Conservation (phyloP, 2,797 vertebrate species). For the Melanotaenia maccullochi region DNA sequence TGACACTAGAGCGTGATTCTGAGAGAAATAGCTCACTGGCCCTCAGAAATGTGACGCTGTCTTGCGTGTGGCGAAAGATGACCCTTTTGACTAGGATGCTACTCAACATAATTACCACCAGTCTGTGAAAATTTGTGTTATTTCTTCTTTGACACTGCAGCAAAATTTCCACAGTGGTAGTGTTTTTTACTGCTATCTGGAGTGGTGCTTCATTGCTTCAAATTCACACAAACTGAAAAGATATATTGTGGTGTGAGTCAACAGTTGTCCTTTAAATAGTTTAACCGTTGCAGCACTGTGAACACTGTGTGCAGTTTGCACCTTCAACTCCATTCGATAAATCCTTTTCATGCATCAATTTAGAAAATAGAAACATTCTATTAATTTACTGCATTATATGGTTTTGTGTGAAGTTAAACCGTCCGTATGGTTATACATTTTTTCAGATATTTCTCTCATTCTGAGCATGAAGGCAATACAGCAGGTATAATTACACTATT, state of each 20-base stretch:
- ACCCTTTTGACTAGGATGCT: slow-evolving; percentile 48
- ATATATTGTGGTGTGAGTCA: slow-evolving; percentile 41
- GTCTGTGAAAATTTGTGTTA: slow-evolving; percentile 46
- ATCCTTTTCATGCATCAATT: slow-evolving; percentile 66
- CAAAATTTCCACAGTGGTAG: slow-evolving; percentile 35
- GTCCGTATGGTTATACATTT: slow-evolving; percentile 25
- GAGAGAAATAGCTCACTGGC: slow-evolving; percentile 71
- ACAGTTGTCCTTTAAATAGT: slow-evolving; percentile 49
- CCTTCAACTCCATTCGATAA: slow-evolving; percentile 41
- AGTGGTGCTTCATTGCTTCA: slow-evolving; percentile 59
- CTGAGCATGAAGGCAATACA: slow-evolving; percentile 59
- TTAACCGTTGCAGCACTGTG: slow-evolving; percentile 31
- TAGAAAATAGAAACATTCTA: slow-evolving; percentile 54
- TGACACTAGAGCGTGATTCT: slow-evolving; percentile 71
- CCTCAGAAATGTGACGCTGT: slow-evolving; percentile 66
- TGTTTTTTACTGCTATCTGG: slow-evolving; percentile 27
- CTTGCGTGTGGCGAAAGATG: slow-evolving; percentile 60
- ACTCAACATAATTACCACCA: slow-evolving; percentile 62
- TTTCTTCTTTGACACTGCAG: slow-evolving; percentile 54
- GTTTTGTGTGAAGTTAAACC: slow-evolving; percentile 53
- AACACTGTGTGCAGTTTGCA: slow-evolving; percentile 49
- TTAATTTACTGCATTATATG: slow-evolving; percentile 50
- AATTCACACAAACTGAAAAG: slow-evolving; percentile 56
- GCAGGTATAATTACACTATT: slow-evolving; percentile 75
- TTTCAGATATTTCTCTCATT: slow-evolving; percentile 53